phyloP scores from a whole-genome alignment of 2,888 invertebrate species.

The Eudemis profundana region DNA sequence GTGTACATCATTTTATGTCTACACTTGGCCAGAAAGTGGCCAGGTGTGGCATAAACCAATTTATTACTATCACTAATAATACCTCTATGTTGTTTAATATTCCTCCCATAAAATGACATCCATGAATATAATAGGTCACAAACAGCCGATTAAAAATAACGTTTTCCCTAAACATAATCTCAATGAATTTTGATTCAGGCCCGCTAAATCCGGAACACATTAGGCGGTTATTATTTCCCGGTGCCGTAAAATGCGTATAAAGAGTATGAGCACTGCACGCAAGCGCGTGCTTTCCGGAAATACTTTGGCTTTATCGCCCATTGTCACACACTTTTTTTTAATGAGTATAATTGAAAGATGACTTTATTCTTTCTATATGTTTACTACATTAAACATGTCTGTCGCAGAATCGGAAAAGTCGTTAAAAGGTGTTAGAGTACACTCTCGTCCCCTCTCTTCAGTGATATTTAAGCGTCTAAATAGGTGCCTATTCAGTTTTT shows the following conservation, averaged over 20 bases:
- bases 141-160: conserved; percentile 23
- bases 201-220: conserved; percentile 38
- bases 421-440: neutral
- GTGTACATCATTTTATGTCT: no score
- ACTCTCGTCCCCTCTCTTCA: no score
- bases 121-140: conserved; percentile 2
- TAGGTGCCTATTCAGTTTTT: no score
- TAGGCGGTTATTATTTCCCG: conserved; percentile 38
- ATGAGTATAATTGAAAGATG: conserved; percentile 38
- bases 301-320: conserved; percentile 36
- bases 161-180: conserved; percentile 28
- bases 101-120: neutral
- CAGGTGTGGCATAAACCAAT: no score
- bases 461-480: no score
- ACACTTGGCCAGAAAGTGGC: no score
- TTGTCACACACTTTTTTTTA: conserved; percentile 41
- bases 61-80: no score
- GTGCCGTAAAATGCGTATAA: conserved; percentile 36
- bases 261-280: conserved; percentile 31
- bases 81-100: neutral
- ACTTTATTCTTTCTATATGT: conserved; percentile 11
- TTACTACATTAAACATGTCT: neutral
- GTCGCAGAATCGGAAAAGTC: neutral
- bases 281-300: conserved; percentile 39
- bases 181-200: conserved; percentile 29